Base-by-base conservation (phyloP, 1,140 invertebrate species). In the Episyrphus balteatus region DNA sequence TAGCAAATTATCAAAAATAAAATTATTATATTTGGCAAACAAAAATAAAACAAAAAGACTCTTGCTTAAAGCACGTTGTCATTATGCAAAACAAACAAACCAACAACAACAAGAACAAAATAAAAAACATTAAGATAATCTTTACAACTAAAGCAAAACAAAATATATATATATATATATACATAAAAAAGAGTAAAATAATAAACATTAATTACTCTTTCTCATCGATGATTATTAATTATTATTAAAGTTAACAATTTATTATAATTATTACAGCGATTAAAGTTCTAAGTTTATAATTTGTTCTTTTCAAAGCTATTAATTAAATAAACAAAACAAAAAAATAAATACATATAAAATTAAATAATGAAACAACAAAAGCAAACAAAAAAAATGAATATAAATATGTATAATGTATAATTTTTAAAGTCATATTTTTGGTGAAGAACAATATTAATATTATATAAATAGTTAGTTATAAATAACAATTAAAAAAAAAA, bases 171-270 rank as follows among this genome's bases (percentile, higher is more conserved):
- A 34, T 34, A 34, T 50, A 44, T 43, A 50, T 36, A 48, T 40
- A 53, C 55, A 55, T 49, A 55, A 50, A 50, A 55, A 55, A 52
- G 54, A 55, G 53, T 55, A 52, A 55, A 49, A 55, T 52, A 53
- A 26, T 50, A 55, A 52, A 55, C 50, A 46, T 59, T 58, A 56
- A 54, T 58, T 52, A 58, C 21, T 26, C 21, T 26, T 26, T 26
- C 21, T 26, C 21, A 8, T 26, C 21, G 21, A 26, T 26, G 21
- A 26, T 26, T 26, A 26, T 26, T 26, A 26, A 5, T 26, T 5
- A 26, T 26, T 26, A 26, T 26, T 26, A 26, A 26, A 26, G 21
- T 26, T 26, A 26, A 26, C 21, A 26, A 26, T 26, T 26, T 26
- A 26, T 26, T 26, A 26, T 26, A 26, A 26, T 26, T 26, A 26